Evolutionary conservation across 2,113 vertebrate species (phyloP).

Genomic region (Danionella cerebrum): DNA sequence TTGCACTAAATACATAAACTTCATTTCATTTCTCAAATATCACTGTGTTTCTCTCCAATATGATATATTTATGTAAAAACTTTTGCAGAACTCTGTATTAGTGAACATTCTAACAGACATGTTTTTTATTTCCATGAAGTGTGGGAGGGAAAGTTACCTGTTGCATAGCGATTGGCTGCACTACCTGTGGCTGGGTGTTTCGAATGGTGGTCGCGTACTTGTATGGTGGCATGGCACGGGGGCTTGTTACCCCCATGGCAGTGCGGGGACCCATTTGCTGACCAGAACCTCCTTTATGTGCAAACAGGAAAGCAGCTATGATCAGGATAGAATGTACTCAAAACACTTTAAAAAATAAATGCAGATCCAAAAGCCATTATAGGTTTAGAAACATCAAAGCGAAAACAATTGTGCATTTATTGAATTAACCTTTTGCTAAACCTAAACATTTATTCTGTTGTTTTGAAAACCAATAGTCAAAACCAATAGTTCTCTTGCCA

Average conservation of each 20-base stretch:
- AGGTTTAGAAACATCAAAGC: not conserved
- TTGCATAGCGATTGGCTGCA: constrained; percentile 75
- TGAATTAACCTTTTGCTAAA: too few species aligned
- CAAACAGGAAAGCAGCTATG: not conserved
- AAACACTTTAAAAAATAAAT: too few species aligned
- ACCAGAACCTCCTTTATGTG: constrained; percentile 55
- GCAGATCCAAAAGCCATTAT: not conserved
- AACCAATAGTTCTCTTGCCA: too few species aligned
- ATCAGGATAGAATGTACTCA: not conserved
- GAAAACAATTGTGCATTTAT: too few species aligned
- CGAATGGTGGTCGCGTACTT: constrained; percentile 86
- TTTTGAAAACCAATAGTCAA: too few species aligned
- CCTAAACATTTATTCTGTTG: too few species aligned
- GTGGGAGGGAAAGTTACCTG: constrained; percentile 69
- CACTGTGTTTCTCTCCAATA: too few species aligned
- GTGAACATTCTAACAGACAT: not conserved
- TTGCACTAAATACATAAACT: too few species aligned
- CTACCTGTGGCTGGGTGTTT: constrained; percentile 79
- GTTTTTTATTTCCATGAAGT: not conserved
- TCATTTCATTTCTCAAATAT: too few species aligned
- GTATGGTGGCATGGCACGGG: constrained; percentile 84
- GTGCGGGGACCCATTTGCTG: constrained; percentile 80
- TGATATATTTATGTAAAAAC: too few species aligned
- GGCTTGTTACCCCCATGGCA: constrained; percentile 72
- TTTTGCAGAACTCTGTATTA: not conserved